Evolutionary conservation across 2,797 vertebrate genomes (phyloP), one percentile per base, ranked within the genome.

Genomic region (Phrynocephalus forsythii): DNA sequence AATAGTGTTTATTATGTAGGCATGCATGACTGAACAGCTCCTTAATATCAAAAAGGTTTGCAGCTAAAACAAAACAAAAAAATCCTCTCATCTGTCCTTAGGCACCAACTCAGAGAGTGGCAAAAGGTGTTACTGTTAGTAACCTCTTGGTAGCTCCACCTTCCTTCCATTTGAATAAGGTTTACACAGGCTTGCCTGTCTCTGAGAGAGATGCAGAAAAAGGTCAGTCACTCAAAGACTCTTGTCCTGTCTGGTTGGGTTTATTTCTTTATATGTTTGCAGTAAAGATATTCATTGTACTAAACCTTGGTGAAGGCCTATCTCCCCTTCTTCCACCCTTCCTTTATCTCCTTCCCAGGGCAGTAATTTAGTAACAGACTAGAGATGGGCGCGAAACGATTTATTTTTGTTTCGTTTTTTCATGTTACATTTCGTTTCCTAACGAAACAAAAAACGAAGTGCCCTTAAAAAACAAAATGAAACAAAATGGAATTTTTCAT

Each of bases 171-270:
- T 33, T 44, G 69, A 83, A 85, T 48, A 80, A 94, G 26, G 68
- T 91, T 33, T 94, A 93, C 75, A 87, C 92, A 18, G 94, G 94
- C 3, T 33, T 96, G 1, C 91, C 96, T 8, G 82, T 96, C 63
- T 80, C 90, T 77, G 93, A 96, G 60, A 92, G 88, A 2, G 95
- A 97, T 82, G 85, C 52, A 52, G 86, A 28, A 5, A 96, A 94
- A 97, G 97, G 98, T 98, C 90, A 95, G 96, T 98, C 89, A 95
- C 96, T 94, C 60, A 2, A 22, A 3, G 15, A 10, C 33, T 1
- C 1, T 3, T 6, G 0, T 18, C 22, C 18, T 38, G n/a, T 56
- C 82, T 88, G 63, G 79, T 91, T 73, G n/a, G 22, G 13, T 26
- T 13, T 72, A 8, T 84, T 73, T 48, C 11, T 3, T n/a, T 22